Conservation (phyloP, 2,888 invertebrate species). For the Empis stercorea region DNA sequence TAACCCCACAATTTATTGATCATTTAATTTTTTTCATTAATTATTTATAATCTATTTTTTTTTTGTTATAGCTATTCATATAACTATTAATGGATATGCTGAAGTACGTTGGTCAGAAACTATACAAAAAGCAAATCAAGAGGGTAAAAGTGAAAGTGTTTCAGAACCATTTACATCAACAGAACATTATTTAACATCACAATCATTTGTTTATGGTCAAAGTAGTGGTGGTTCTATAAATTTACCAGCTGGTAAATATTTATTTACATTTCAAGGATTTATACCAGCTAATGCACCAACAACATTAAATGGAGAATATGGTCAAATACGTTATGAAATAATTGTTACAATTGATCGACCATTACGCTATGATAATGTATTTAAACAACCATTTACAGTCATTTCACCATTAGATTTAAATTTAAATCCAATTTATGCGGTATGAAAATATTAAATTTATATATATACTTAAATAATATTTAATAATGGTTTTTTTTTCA, state of each 20-base stretch:
- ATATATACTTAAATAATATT: neutral
- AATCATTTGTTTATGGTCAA: slow-evolving; percentile 30
- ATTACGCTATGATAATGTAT: slow-evolving; percentile 73
- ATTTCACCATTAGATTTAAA: slow-evolving; percentile 69
- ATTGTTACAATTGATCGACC: slow-evolving; percentile 68
- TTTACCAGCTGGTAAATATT: slow-evolving; percentile 52
- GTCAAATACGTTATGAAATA: slow-evolving; percentile 64
- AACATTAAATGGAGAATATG: slow-evolving; percentile 60
- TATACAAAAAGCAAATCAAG: slow-evolving; percentile 23
- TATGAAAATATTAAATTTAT: slow-evolving; percentile 25
- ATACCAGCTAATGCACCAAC: slow-evolving; percentile 50
- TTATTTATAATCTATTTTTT: too few relatives aligned
- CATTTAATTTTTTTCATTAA: too few relatives aligned
- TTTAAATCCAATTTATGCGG: slow-evolving; percentile 49
- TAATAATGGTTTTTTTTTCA: neutral
- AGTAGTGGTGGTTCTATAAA: slow-evolving; percentile 49
- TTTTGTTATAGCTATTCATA: slow-evolving; percentile 24
- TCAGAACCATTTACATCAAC: slow-evolving; percentile 27
- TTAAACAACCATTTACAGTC: slow-evolving; percentile 67
- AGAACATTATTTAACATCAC: slow-evolving; percentile 28
- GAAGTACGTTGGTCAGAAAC: slow-evolving; percentile 34
- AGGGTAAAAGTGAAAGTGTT: slow-evolving; percentile 26
- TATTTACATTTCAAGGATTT: slow-evolving; percentile 63
- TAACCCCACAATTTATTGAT: too few relatives aligned
- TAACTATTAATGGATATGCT: slow-evolving; percentile 29